A percentile compares a stretch with the other conserved stretches of the same genome.
phyloP scores from a whole-genome alignment of 1,140 invertebrate genomes.

The Papilio polytes region DNA sequence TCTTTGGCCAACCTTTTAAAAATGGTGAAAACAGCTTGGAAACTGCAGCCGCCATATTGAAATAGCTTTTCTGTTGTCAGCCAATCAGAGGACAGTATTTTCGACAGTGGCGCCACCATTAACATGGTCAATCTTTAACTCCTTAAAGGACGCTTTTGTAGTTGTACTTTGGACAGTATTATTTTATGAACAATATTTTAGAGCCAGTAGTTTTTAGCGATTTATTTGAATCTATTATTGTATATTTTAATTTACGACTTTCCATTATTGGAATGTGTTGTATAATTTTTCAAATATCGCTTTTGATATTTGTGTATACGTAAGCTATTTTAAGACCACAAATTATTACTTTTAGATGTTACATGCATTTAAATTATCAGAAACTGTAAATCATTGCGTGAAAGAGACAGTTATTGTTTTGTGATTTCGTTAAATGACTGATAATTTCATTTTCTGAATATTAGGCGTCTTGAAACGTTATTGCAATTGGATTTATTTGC shows the following conservation, averaged over 20 bases:
- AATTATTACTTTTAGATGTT: not conserved
- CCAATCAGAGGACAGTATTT: not conserved
- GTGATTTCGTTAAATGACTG: not conserved
- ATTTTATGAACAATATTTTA: slow-evolving; percentile 35
- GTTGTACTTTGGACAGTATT: slow-evolving; percentile 38
- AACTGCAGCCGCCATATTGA: not conserved
- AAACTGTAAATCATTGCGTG: not conserved
- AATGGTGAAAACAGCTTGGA: no score
- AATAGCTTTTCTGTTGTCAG: not conserved
- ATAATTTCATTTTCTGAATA: not conserved
- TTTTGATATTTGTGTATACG: slow-evolving; percentile 8
- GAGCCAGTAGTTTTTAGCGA: slow-evolving; percentile 6
- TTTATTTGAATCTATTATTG: not conserved
- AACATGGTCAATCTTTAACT: not conserved
- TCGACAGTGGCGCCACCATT: not conserved
- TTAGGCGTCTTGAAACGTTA: not conserved
- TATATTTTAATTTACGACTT: not conserved
- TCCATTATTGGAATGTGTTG: not conserved
- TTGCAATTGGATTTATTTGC: not conserved
- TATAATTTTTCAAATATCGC: not conserved
- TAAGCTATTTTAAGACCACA: not conserved
- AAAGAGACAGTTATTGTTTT: not conserved
- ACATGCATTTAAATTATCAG: not conserved
- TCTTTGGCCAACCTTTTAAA: no score
- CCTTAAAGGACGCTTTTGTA: slow-evolving; percentile 19